Evolutionary conservation across 2,113 vertebrate genomes (phyloP).

Genomic region (Menura novaehollandiae): DNA sequence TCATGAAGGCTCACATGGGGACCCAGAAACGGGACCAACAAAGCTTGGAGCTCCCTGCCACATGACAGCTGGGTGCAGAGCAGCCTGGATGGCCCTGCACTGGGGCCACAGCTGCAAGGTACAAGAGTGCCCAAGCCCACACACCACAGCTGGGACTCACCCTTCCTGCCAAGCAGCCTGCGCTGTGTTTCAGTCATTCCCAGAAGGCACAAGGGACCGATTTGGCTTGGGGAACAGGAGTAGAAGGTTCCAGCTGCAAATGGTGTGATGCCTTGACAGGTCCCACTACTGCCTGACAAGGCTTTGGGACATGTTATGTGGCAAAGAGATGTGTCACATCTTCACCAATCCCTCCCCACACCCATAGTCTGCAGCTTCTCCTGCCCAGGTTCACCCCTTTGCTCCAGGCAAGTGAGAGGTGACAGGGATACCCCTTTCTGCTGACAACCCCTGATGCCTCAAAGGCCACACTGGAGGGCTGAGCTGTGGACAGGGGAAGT

Average conservation of each 20-base stretch:
- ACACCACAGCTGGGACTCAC: background rate
- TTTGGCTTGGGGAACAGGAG: background rate
- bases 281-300: background rate
- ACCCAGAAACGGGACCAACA: background rate
- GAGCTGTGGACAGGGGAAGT: background rate
- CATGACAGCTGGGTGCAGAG: background rate
- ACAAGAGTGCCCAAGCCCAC: background rate
- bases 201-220: background rate
- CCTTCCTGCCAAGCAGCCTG: background rate
- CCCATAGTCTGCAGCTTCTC: background rate
- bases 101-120: background rate
- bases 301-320: background rate
- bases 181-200: background rate
- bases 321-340: background rate
- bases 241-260: conserved; percentile 10
- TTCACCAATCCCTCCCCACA: background rate
- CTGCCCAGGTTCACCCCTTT: background rate
- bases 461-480: background rate
- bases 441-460: background rate
- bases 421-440: background rate
- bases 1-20: background rate
- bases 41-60: background rate
- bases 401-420: background rate
- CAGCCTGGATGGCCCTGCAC: background rate
- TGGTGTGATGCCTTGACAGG: background rate